Conservation (phyloP, 2,113 vertebrate species). For the Mirounga angustirostris region DNA sequence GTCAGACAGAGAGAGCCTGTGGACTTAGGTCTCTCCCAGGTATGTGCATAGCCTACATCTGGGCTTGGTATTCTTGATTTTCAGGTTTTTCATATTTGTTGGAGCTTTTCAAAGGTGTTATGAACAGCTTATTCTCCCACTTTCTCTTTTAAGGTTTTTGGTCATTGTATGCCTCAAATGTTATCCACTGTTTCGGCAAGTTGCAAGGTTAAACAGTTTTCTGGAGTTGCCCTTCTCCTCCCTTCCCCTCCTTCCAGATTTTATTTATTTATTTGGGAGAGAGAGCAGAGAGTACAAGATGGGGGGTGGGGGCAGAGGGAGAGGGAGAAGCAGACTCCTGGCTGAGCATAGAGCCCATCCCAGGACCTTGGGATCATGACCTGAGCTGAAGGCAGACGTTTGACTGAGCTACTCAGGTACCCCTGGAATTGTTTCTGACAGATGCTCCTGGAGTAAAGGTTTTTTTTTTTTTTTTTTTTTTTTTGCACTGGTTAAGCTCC, state of each 20-base stretch:
- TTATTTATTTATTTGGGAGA: too few species aligned
- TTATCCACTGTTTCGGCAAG: background rate
- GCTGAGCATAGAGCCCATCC: too few species aligned
- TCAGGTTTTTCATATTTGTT: background rate
- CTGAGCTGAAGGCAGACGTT: background rate
- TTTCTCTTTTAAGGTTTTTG: constrained; percentile 19
- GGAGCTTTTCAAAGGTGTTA: constrained; percentile 17
- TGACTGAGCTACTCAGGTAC: background rate
- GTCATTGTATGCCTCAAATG: constrained; percentile 32
- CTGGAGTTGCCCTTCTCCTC: background rate
- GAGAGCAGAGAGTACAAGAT: too few species aligned
- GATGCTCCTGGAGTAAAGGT: background rate
- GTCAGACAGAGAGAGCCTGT: background rate
- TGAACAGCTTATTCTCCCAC: background rate
- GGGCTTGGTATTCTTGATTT: background rate
- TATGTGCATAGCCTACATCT: background rate
- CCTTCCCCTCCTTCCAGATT: too few species aligned
- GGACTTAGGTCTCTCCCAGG: background rate
- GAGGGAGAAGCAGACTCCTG: too few species aligned
- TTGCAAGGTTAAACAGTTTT: background rate
- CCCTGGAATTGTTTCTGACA: background rate
- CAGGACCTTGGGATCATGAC: background rate
- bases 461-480: background rate
- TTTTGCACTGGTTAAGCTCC: background rate
- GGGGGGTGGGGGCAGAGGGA: too few species aligned